Percentiles rank a stretch among this genome's conserved stretches.
Evolutionary conservation across 1,140 invertebrate species (phyloP).

Genomic region (Semibalanus balanoides): DNA sequence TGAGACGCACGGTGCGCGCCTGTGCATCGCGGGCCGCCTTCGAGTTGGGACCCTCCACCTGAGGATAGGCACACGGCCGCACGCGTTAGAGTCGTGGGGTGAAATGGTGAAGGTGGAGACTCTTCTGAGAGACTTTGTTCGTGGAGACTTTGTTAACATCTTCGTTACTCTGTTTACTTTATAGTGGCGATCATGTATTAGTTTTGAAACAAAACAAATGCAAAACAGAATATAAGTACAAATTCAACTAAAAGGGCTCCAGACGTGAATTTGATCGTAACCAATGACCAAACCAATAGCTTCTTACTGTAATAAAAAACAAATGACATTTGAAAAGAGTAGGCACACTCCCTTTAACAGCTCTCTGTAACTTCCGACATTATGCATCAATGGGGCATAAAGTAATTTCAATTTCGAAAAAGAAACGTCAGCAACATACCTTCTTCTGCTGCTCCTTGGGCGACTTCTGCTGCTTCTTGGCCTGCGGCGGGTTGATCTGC

Average conservation of each 20-base stretch:
- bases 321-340: not conserved
- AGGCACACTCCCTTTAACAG: no score
- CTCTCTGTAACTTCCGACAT: no score
- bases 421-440: not conserved
- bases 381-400: no score
- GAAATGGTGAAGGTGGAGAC: no score
- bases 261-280: not conserved
- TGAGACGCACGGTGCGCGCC: not conserved
- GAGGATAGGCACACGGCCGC: not conserved
- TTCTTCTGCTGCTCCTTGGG: not conserved
- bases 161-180: not conserved
- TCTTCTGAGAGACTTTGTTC: no score
- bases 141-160: not conserved
- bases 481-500: not conserved
- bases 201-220: no score
- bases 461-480: not conserved
- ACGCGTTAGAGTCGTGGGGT: not conserved
- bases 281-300: not conserved
- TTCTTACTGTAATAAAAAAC: not conserved
- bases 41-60: not conserved
- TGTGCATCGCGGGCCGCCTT: not conserved
- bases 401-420: not conserved
- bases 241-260: no score
- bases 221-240: not conserved
- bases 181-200: no score